Percentiles rank a stretch among this genome's conserved stretches.
Evolutionary conservation across 2,888 invertebrate species (phyloP).

Genomic region (Cylloceria caligata): DNA sequence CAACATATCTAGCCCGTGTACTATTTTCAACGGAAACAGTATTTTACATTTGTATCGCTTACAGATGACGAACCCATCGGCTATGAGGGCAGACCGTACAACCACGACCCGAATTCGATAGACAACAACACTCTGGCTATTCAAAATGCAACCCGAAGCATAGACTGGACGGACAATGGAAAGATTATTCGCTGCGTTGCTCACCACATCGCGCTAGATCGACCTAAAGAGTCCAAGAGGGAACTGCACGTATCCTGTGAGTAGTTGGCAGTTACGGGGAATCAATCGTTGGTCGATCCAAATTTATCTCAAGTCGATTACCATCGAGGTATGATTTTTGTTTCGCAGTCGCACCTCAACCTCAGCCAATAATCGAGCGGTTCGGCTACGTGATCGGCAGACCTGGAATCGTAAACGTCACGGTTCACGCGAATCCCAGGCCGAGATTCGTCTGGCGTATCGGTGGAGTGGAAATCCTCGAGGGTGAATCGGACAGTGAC

Average conservation of each 20-base stretch:
- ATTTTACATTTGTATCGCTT: constrained; percentile 27
- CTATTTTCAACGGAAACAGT: not conserved
- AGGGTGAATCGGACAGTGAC: constrained; percentile 85
- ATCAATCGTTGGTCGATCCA: constrained; percentile 15
- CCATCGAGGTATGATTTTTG: not conserved
- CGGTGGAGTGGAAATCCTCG: constrained; percentile 86
- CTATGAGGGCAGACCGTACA: constrained; percentile 86
- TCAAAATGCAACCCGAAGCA: constrained; percentile 88
- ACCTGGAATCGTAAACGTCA: constrained; percentile 90
- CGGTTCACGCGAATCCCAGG: constrained; percentile 90
- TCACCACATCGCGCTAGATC: constrained; percentile 88
- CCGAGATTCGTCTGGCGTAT: constrained; percentile 90
- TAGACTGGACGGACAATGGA: constrained; percentile 89
- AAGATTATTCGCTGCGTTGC: constrained; percentile 89
- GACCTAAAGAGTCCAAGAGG: constrained; percentile 81
- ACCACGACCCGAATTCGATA: constrained; percentile 84
- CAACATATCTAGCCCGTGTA: not conserved
- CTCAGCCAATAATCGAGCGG: constrained; percentile 87
- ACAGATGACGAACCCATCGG: constrained; percentile 88
- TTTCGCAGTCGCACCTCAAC: constrained; percentile 88
- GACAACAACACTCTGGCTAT: constrained; percentile 88
- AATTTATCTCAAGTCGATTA: not conserved
- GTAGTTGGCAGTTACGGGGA: constrained; percentile 73
- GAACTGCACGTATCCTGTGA: constrained; percentile 88
- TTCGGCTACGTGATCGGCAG: constrained; percentile 91